These are phyloP conservation scores for Otis tarda DNA, from an alignment of 2,113 vertebrate species.

Conservation along the genomic window DNA sequence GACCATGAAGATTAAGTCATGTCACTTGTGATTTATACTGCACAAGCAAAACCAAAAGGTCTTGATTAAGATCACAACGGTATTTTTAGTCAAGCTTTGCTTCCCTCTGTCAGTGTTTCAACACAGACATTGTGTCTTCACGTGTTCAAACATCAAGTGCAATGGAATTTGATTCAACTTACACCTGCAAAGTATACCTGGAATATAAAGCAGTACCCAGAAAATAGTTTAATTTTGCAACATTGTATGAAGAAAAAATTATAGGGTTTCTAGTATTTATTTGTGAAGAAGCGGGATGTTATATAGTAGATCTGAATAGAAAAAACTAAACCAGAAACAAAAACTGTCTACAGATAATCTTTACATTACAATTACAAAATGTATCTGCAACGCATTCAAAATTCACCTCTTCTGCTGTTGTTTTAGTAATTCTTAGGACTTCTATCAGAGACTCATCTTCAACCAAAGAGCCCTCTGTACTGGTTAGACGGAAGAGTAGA, in stretches of 20 bases:
- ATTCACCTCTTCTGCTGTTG: constrained; percentile 82
- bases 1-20: not conserved
- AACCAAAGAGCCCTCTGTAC: constrained; percentile 83
- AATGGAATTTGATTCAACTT: not conserved
- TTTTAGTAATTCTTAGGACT: constrained; percentile 81
- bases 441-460: constrained; percentile 84
- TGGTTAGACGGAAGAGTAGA: constrained; percentile 80
- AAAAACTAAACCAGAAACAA: not conserved
- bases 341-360: not conserved
- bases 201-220: not conserved
- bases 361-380: not conserved
- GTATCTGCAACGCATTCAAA: not conserved
- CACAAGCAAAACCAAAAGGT: not conserved
- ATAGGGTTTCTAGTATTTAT: not conserved
- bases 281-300: not conserved
- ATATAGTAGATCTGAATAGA: not conserved
- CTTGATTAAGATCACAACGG: not conserved
- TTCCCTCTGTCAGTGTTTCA: not conserved
- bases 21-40: not conserved
- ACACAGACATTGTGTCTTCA: not conserved
- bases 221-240: not conserved
- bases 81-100: not conserved
- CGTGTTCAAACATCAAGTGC: not conserved
- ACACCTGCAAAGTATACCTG: not conserved
- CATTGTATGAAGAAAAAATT: not conserved